Conservation (phyloP, 2,797 vertebrate genomes). For the Alectoris magna region DNA sequence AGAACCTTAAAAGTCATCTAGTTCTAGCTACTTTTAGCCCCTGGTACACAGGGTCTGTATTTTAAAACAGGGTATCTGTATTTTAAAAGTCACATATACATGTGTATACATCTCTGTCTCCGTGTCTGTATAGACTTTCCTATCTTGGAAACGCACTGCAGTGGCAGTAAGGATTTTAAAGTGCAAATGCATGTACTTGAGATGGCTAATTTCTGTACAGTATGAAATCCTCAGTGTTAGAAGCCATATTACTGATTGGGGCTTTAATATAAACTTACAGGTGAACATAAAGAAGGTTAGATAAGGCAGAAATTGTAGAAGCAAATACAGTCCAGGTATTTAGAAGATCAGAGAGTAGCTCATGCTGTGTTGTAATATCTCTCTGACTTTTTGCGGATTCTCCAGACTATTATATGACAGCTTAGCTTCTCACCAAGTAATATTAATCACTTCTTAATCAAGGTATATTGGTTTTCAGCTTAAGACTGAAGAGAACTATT, state of each 20-base stretch:
- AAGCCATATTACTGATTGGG: constrained; percentile 47
- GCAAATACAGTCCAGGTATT: constrained; percentile 70
- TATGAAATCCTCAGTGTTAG: constrained; percentile 56
- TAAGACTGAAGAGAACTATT: constrained; percentile 60
- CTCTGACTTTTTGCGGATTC: constrained; percentile 45
- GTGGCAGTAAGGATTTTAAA: constrained; percentile 46
- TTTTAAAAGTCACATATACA: neutral
- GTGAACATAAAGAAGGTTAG: constrained; percentile 69
- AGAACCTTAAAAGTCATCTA: neutral
- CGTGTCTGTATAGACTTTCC: neutral
- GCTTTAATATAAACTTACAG: constrained; percentile 69
- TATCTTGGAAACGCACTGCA: neutral
- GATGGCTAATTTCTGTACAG: constrained; percentile 58
- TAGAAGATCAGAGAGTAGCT: constrained; percentile 74
- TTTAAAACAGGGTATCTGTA: neutral
- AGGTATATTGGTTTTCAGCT: constrained; percentile 63
- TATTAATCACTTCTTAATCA: constrained; percentile 61
- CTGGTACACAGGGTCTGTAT: accelerated
- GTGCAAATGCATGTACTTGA: constrained; percentile 34
- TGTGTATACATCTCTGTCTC: neutral
- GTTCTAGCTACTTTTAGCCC: neutral
- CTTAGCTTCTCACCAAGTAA: constrained; percentile 66
- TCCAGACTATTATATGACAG: constrained; percentile 68
- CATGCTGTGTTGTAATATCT: constrained; percentile 66
- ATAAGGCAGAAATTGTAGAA: constrained; percentile 70